Base-by-base conservation (phyloP, 2,888 invertebrate genomes). In the Tuberolachnus salignus region DNA sequence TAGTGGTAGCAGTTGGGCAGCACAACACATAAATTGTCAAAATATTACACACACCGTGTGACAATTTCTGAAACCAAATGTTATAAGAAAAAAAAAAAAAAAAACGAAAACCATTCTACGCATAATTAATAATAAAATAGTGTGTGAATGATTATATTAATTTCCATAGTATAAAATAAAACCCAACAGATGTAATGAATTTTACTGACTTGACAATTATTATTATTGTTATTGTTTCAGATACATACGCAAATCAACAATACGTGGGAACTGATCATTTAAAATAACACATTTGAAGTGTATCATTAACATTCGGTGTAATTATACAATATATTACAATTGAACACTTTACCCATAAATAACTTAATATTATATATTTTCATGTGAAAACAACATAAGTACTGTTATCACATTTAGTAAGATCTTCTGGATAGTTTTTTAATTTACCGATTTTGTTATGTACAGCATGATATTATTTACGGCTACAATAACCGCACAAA, bases 161-260 rank as follows among this genome's bases (percentile, higher is more conserved):
- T 73, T 63, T 42, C 11, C 34, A 34, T 34, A 34, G 6, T 34
- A 34, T 34, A 44, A 13, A n/a, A n/a, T n/a, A 23, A n/a, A 9
- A 14, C 9, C 2, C n/a, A 42, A 53, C 53, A 53, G 44, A 74
- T 14, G 44, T 53, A 74, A 64, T 74, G 6, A 21, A 74, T 49
- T 67, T 21, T 46, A 57, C 16, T 34, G n/a, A 74, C 55, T 46
- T 16, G 49, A 19, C 57, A 75, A 55, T 67, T 63, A 55, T 67
- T 63, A 26, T 59, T 73, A 46, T 57, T 75, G 55, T 59, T 73
- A 46, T 57, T 75, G 55, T 75, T 75, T 57, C 67, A 75, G 75
- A 57, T 67, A 66, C 2, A 57, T 66, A 66, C 46, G 46, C 23
- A 11, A 46, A 57, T 34, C 66, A 21, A 49, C 34, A 57, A 21